Evolutionary conservation across 2,113 vertebrate genomes (phyloP).

Genomic region (Triplophysa rosa): DNA sequence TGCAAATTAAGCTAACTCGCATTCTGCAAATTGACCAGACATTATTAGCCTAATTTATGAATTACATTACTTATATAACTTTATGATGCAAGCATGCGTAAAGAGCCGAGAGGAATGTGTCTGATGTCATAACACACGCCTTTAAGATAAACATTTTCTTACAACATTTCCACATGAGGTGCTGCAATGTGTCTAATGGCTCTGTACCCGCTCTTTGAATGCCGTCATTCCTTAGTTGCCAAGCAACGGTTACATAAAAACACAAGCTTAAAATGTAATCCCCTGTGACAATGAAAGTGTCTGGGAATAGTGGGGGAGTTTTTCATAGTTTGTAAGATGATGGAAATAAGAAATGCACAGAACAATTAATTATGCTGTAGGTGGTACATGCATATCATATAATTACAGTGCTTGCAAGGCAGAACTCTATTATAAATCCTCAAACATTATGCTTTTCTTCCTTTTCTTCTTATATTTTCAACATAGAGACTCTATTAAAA

Average conservation of each 20-base stretch:
- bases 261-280: slow-evolving; percentile 63
- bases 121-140: slow-evolving; percentile 37
- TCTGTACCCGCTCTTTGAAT: slow-evolving; percentile 47
- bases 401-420: neutral
- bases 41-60: slow-evolving; percentile 1
- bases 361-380: slow-evolving; percentile 29
- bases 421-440: neutral
- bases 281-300: slow-evolving; percentile 48
- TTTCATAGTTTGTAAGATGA: slow-evolving; percentile 24
- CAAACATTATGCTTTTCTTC: too few species aligned
- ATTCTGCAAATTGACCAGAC: neutral
- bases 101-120: slow-evolving; percentile 11
- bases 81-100: neutral
- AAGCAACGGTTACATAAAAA: slow-evolving; percentile 58
- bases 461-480: neutral
- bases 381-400: slow-evolving; percentile 18
- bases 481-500: slow-evolving; percentile 10
- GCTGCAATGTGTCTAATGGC: slow-evolving; percentile 39
- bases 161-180: slow-evolving; percentile 18
- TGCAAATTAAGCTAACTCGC: neutral
- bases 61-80: neutral
- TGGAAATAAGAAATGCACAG: slow-evolving; percentile 34
- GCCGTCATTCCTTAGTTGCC: slow-evolving; percentile 55
- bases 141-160: slow-evolving; percentile 44
- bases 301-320: slow-evolving; percentile 49